A percentile compares a stretch with the other conserved stretches of the same genome.
These are phyloP conservation scores for Onychostoma macrolepis DNA, from an alignment of 2,113 vertebrate genomes.

Conservation along the genomic window DNA sequence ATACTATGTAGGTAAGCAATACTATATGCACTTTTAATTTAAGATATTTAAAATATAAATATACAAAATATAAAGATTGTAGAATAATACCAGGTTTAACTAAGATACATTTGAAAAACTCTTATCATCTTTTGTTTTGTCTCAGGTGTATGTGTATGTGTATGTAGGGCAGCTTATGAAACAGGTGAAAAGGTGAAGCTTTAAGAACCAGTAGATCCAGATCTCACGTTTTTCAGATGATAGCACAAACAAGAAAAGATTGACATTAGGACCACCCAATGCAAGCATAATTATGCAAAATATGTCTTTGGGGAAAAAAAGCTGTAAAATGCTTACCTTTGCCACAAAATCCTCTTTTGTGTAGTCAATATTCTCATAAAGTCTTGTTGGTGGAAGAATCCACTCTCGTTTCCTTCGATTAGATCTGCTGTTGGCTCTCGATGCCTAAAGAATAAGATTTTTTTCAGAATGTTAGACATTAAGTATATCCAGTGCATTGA, in stretches of 20 bases:
- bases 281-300: background rate
- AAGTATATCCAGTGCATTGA: background rate
- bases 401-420: constrained; percentile 72
- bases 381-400: constrained; percentile 70
- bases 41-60: background rate
- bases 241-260: background rate
- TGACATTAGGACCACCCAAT: background rate
- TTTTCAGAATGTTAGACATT: background rate
- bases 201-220: constrained; percentile 20
- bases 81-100: background rate
- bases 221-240: background rate
- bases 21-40: background rate
- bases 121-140: background rate
- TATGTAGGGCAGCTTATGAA: background rate
- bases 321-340: constrained; percentile 63
- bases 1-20: too few species aligned
- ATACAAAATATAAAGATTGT: background rate
- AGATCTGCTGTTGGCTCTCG: constrained; percentile 11
- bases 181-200: background rate
- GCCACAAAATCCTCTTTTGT: constrained; percentile 59
- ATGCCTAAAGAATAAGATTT: constrained; percentile 14
- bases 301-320: background rate
- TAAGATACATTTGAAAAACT: background rate
- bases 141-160: too few species aligned
- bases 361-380: constrained; percentile 70